Evolutionary conservation across 2,113 vertebrate genomes (phyloP), one percentile per base, ranked within the genome.

Genomic region (Sturnus vulgaris): DNA sequence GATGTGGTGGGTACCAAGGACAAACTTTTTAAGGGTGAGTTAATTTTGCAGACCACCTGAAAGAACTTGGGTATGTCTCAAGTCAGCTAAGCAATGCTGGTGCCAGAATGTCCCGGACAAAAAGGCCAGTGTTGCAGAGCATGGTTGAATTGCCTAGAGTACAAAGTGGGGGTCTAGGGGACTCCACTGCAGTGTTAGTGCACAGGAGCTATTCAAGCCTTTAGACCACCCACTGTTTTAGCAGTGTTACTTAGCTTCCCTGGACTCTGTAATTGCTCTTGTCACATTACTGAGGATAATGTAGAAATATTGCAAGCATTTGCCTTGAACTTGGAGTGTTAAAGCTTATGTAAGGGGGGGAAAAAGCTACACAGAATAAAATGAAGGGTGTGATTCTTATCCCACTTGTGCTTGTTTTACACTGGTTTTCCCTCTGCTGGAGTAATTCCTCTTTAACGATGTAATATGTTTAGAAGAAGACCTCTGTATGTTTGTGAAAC

Each of bases 191-290:
- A 69, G 15, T 3, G 3, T 39, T 52, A 63, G 65, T 64, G 93
- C 59, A 72, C 80, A 86, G 88, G 37, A 92, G 80, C 66, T 78
- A 86, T 82, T 93, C 56, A 79, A 92, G 85, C 65, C 39, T 22
- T 72, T 55, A 96, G 94, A 93, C 86, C 93, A 96, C 92, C 69
- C 93, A 80, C 72, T 76, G 57, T 50, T 94, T 57, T 40, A 79
- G 61, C 50, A 66, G 50, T 78, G 68, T 90, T 88, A 57, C 72
- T 86, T 72, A 59, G 57, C 55, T 89, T 94, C 69, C 52, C 90
- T 83, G 88, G 69, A 39, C 86, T 82, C 82, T 70, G 49, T 78
- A 90, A 96, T 95, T 94, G 59, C 80, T 84, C 91, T 92, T 93
- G 90, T 94, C 90, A 81, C 75, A 33, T 95, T 91, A 80, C 76